These are phyloP conservation scores for Sus scrofa DNA, from an alignment of 2,113 vertebrate species.

Conservation along the genomic window T2T-Sscrofa CM000824.6:80978001-80978500, in stretches of 20 bases:
- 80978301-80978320: conserved; percentile 61
- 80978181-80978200: conserved; percentile 54
- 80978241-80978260: conserved; percentile 63
- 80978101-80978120: conserved; percentile 52
- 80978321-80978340: conserved; percentile 67
- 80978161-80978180: conserved; percentile 32
- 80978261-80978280: conserved; percentile 65
- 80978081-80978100: background rate
- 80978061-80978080: background rate
- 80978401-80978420: background rate
- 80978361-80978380: conserved; percentile 51
- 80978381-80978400: background rate
- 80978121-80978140: conserved; percentile 37
- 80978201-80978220: conserved; percentile 69
- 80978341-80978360: conserved; percentile 58
- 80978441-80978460: conserved; percentile 61
- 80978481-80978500: conserved; percentile 21
- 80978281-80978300: conserved; percentile 53
- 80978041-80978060: conserved; percentile 2
- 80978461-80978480: conserved; percentile 60
- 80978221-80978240: conserved; percentile 64
- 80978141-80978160: conserved; percentile 50
- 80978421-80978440: background rate
- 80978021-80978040: background rate
- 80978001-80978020: background rate